Percentiles rank a stretch among this genome's conserved stretches.
These are phyloP conservation scores for Drosophila suzukii DNA, from an alignment of 1,140 invertebrate genomes.

Conservation along the genomic window DNA sequence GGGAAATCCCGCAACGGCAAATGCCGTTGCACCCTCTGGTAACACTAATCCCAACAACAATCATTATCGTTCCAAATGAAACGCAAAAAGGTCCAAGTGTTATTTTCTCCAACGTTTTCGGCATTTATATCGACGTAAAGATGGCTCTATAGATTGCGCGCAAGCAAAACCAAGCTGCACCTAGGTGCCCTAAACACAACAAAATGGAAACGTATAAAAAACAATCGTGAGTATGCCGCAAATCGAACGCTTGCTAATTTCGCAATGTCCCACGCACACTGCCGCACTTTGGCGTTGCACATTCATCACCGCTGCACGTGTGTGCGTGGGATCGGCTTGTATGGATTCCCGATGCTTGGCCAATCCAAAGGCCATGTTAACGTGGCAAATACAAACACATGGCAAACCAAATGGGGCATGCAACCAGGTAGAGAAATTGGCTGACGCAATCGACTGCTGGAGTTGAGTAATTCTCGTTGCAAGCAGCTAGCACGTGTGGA, in stretches of 20 bases:
- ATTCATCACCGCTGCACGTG: conserved; percentile 15
- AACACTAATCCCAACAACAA: not conserved
- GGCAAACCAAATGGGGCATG: conserved; percentile 49
- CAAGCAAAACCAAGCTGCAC: conserved; percentile 74
- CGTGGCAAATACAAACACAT: conserved; percentile 53
- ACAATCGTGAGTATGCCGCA: conserved; percentile 64
- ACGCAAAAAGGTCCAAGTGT: conserved; percentile 75
- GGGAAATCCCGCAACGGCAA: no score
- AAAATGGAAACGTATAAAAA: conserved; percentile 75
- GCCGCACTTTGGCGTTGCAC: conserved; percentile 23
- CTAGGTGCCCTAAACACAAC: conserved; percentile 73
- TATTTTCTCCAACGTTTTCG: conserved; percentile 62
- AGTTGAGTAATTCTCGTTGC: conserved; percentile 50
- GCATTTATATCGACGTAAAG: conserved; percentile 83
- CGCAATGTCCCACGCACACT: conserved; percentile 43
- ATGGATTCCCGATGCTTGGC: conserved; percentile 24
- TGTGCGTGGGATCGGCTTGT: conserved; percentile 9
- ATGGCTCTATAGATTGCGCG: conserved; percentile 81
- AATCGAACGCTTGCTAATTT: conserved; percentile 39
- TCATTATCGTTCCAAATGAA: conserved; percentile 78
- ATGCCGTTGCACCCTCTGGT: not conserved
- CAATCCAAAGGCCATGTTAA: conserved; percentile 32
- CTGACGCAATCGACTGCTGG: conserved; percentile 61
- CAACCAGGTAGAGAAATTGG: conserved; percentile 58
- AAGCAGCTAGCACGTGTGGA: conserved; percentile 42